Percentiles rank a stretch among this genome's conserved stretches.
These are phyloP conservation scores for Scaptomyza hsui DNA, from an alignment of 1,140 invertebrate genomes.

Conservation along the genomic window DNA sequence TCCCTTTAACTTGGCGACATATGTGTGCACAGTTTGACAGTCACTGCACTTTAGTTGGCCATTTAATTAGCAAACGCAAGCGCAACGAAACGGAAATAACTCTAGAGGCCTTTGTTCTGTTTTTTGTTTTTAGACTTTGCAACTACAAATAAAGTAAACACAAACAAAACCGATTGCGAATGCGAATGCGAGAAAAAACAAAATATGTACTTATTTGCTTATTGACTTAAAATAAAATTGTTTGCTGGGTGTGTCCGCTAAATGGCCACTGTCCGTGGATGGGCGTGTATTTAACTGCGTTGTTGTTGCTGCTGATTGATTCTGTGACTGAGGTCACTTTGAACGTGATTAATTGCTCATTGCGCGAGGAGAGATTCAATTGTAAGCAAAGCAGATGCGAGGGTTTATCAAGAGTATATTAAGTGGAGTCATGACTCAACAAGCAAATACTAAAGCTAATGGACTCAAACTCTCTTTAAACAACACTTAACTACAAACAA, in stretches of 20 bases:
- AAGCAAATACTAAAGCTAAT: conserved; percentile 12
- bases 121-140: conserved; percentile 45
- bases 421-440: conserved; percentile 8
- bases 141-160: conserved; percentile 40
- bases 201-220: conserved; percentile 64
- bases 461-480: not conserved
- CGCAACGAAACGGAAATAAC: conserved; percentile 33
- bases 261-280: conserved; percentile 70
- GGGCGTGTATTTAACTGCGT: conserved; percentile 26
- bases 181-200: no score
- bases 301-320: conserved; percentile 64
- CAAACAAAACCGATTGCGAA: conserved; percentile 28
- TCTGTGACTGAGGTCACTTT: conserved; percentile 74
- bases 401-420: conserved; percentile 11
- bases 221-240: conserved; percentile 76
- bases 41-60: conserved; percentile 4
- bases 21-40: conserved; percentile 17
- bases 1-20: conserved; percentile 30
- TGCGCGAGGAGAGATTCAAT: conserved; percentile 31
- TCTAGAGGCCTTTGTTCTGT: conserved; percentile 53
- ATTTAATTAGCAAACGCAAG: conserved; percentile 27
- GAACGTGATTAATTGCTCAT: conserved; percentile 74
- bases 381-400: conserved; percentile 38
- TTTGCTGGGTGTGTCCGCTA: conserved; percentile 78
- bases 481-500: conserved; percentile 14